These are phyloP conservation scores for Aphrophora alni DNA, from an alignment of 2,888 invertebrate genomes.

Conservation along the genomic window DNA sequence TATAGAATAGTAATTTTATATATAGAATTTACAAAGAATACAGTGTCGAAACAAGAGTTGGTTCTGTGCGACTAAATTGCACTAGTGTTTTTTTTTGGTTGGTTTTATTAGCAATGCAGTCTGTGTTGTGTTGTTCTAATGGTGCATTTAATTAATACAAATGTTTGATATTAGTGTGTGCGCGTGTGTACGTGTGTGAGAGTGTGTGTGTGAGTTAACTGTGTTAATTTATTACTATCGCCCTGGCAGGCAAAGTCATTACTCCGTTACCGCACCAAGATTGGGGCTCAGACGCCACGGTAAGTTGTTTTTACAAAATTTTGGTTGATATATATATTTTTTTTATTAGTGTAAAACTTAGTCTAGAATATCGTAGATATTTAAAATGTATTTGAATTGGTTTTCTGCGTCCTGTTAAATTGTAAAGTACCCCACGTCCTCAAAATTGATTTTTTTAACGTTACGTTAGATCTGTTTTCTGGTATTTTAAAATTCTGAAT, in stretches of 20 bases:
- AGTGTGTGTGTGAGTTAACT: not conserved
- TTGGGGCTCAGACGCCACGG: conserved; percentile 43
- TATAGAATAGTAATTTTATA: not conserved
- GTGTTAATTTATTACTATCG: conserved; percentile 11
- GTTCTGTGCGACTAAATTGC: not conserved
- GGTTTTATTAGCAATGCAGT: not conserved
- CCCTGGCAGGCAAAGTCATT: conserved; percentile 45
- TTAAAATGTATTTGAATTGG: no score
- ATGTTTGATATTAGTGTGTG: not conserved
- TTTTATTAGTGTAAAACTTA: no score
- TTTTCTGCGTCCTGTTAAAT: no score
- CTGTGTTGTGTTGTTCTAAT: not conserved
- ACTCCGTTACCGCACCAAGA: conserved; percentile 43
- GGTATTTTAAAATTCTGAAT: no score
- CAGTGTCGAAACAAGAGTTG: not conserved
- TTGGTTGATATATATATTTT: no score
- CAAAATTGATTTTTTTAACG: no score
- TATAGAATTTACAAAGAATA: not conserved
- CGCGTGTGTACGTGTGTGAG: not conserved
- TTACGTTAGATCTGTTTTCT: no score
- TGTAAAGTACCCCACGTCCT: no score
- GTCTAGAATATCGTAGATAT: no score
- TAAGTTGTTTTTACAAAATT: conserved; percentile 16
- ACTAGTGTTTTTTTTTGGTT: not conserved
- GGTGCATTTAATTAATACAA: conserved; percentile 5